A percentile compares a stretch with the other conserved stretches of the same genome.
Conservation (phyloP, 1,140 invertebrate species). For the Zelostemma sp. region DNA sequence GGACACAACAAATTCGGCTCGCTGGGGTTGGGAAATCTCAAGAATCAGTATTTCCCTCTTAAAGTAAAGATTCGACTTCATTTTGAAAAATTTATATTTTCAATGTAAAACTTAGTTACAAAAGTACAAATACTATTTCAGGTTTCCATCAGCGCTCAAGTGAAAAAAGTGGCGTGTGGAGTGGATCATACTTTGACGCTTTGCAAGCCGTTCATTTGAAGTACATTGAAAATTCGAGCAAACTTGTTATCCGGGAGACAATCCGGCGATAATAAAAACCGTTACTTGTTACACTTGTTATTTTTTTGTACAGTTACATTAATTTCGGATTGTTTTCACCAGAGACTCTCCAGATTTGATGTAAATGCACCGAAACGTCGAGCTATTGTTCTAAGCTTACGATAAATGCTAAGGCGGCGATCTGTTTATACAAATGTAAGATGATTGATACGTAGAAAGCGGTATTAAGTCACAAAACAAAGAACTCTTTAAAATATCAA, state of each 20-base stretch:
- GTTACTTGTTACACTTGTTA: too few species aligned
- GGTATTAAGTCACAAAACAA: not conserved
- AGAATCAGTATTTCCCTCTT: conserved; percentile 90
- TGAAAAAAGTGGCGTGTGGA: conserved; percentile 81
- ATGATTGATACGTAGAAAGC: too few species aligned
- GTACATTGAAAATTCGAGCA: not conserved
- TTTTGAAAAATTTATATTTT: conserved; percentile 20
- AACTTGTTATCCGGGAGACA: not conserved
- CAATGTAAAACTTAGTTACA: not conserved
- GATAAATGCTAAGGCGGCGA: too few species aligned
- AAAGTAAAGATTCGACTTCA: conserved; percentile 81
- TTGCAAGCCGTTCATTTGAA: conserved; percentile 79
- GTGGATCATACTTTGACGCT: conserved; percentile 87
- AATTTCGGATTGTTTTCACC: too few species aligned
- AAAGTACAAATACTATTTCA: conserved; percentile 51
- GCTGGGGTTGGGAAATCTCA: conserved; percentile 82
- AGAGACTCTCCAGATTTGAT: too few species aligned
- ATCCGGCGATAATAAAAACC: too few species aligned
- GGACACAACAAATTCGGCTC: conserved; percentile 87
- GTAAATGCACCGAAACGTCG: too few species aligned
- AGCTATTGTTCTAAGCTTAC: too few species aligned
- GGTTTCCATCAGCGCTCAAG: conserved; percentile 81
- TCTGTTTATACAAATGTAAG: too few species aligned
- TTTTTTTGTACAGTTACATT: too few species aligned
- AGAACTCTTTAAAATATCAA: not conserved